phyloP scores from a whole-genome alignment of 2,113 vertebrate species.

The Sceloporus tristichus region DNA sequence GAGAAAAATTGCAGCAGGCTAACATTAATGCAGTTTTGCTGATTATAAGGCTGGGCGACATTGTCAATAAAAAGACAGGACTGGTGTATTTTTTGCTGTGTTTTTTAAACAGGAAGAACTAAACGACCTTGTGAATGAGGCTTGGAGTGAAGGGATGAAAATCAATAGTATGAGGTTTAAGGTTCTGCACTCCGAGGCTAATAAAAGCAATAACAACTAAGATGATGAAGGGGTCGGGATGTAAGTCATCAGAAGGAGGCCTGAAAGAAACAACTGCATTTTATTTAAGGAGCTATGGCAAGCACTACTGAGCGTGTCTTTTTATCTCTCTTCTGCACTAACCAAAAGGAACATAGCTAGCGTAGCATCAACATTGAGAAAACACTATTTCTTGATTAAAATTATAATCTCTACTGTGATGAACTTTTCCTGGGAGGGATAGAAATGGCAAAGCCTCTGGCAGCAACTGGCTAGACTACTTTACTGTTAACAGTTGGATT shows the following conservation, averaged over 20 bases:
- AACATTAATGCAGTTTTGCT: constrained; percentile 24
- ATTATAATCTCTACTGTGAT: constrained; percentile 10
- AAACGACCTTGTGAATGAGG: constrained; percentile 30
- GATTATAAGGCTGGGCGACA: constrained; percentile 7
- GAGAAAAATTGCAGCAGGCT: background rate
- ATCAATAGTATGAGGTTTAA: constrained; percentile 33
- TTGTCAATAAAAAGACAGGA: constrained; percentile 25
- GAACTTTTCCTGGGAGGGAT: background rate
- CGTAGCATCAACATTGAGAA: background rate
- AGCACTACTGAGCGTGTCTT: background rate
- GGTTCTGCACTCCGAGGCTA: constrained; percentile 24
- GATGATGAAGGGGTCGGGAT: constrained; percentile 14
- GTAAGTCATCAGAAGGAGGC: constrained; percentile 18
- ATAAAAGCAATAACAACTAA: constrained; percentile 31
- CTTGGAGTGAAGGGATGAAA: constrained; percentile 6
- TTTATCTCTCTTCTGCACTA: background rate
- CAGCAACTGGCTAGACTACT: background rate
- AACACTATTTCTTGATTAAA: constrained; percentile 9
- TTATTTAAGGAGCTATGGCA: background rate
- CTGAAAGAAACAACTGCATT: background rate
- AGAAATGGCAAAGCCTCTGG: background rate
- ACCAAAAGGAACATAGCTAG: background rate
- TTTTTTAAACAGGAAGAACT: constrained; percentile 17
- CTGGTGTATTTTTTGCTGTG: background rate
- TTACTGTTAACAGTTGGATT: background rate